phyloP scores from a whole-genome alignment of 2,888 invertebrate genomes.

The Sialis fuliginosa region DNA sequence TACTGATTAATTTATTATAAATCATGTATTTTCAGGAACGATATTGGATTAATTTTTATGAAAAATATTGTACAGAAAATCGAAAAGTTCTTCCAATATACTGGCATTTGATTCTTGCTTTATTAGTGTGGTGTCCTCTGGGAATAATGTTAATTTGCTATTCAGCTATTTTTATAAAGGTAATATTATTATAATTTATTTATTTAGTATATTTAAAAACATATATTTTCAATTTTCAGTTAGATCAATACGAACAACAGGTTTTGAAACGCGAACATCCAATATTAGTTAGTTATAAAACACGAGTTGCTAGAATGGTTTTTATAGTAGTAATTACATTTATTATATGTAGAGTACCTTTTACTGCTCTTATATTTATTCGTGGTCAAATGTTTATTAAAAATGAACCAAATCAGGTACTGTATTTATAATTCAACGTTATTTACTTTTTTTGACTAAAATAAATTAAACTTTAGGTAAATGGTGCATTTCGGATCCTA shows the following conservation, averaged over 20 bases:
- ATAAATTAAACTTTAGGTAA: background rate
- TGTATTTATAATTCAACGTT: constrained; percentile 7
- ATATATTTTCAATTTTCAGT: constrained; percentile 26
- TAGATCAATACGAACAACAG: constrained; percentile 45
- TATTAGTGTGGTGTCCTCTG: constrained; percentile 64
- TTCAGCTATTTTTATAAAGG: constrained; percentile 50
- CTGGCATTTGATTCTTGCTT: constrained; percentile 58
- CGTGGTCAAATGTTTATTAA: constrained; percentile 30
- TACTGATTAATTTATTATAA: constrained; percentile 4
- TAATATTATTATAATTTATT: constrained; percentile 15
- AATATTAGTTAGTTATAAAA: constrained; percentile 41
- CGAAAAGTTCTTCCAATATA: constrained; percentile 43
- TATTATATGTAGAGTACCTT: constrained; percentile 51
- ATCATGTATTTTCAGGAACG: constrained; percentile 35
- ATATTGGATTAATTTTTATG: constrained; percentile 57
- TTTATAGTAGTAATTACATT: constrained; percentile 51
- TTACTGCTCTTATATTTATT: constrained; percentile 51
- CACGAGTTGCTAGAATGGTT: constrained; percentile 49
- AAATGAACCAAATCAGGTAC: constrained; percentile 28
- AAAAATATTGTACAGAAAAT: constrained; percentile 60
- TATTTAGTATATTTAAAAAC: background rate
- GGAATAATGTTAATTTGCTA: constrained; percentile 56
- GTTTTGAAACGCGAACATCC: constrained; percentile 43
- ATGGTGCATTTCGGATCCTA: constrained; percentile 22
- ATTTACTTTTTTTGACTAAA: background rate